Base-by-base conservation (phyloP, 2,888 invertebrate species). In the Campoletis raptor region DNA sequence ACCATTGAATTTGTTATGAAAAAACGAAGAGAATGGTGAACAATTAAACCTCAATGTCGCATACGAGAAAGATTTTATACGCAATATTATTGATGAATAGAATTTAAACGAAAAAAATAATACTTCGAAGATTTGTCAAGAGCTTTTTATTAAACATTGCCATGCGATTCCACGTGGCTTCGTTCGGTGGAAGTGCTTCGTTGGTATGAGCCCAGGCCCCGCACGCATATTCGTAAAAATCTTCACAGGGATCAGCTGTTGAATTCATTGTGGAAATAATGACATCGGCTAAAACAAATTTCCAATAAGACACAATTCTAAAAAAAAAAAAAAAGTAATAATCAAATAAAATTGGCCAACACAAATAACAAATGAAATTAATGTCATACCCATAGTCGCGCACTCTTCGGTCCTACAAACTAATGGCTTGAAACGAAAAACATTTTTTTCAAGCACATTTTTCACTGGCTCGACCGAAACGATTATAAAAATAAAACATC, bases 171-270 rank as follows among this genome's bases (percentile, higher is more conserved):
- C 99, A 99, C 72, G 96, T 96, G 12, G 97, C 96, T 93, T 98
- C 98, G 1, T 98, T 98, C 91, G 98, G 97, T 0, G 99, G 99
- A 86, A 98, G 97, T 0, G 98, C 98, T 94, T 98, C 98, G 88
- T 97, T 96, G 91, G 85, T 79, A 76, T 96, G 96, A 72, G 98
- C 96, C 98, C 98, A 98, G 0, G 97, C 97, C 3, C 97, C 97
- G 91, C 97, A 95, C 3, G 95, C 94, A 88, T 94, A 95, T 61
- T 97, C 96, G 93, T 98, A 98, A 94, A 98, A 98, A 93, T 98
- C 97, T 0, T 97, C 96, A 92, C 98, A 98, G 0, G 98, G 98
- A 92, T 98, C 95, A 57, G 96, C 95, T 9, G 94, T 95, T 24
- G 95, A 94, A 91, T 98, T 97, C 93, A 98, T 95, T 0, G 97